Percentiles rank a stretch among this genome's conserved stretches.
phyloP scores from a whole-genome alignment of 2,797 vertebrate species.

The Dallia pectoralis region DNA sequence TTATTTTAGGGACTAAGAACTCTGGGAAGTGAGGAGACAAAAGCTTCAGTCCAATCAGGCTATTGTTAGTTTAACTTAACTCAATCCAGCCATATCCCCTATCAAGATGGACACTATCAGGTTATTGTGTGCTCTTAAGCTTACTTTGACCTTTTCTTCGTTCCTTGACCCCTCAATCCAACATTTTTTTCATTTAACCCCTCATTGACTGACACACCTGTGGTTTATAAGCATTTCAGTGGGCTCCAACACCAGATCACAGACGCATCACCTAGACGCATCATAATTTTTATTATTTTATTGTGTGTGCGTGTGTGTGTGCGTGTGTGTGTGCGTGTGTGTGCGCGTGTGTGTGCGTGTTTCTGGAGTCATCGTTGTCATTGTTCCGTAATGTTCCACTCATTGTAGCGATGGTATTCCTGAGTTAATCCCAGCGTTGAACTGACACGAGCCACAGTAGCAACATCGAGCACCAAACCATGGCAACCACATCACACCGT shows the following conservation, averaged over 20 bases:
- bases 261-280: not conserved
- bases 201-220: not conserved
- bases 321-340: not conserved
- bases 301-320: not conserved
- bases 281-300: too few species aligned
- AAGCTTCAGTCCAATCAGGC: conserved; percentile 27
- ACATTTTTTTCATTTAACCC: not conserved
- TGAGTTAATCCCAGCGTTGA: too few species aligned
- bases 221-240: not conserved
- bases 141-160: conserved; percentile 35
- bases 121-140: conserved; percentile 33
- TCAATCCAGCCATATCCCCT: conserved; percentile 34
- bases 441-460: not conserved
- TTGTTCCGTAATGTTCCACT: too few species aligned
- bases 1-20: conserved; percentile 17
- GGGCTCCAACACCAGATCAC: not conserved
- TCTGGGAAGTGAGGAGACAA: conserved; percentile 25
- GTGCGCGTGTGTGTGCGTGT: not conserved
- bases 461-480: not conserved
- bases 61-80: conserved; percentile 45
- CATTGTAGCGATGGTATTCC: not conserved
- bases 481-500: not conserved
- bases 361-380: not conserved
- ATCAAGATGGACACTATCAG: conserved; percentile 37
- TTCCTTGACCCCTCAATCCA: conserved; percentile 11